phyloP scores from a whole-genome alignment of 2,888 invertebrate species.

The Andrena praecox region DNA sequence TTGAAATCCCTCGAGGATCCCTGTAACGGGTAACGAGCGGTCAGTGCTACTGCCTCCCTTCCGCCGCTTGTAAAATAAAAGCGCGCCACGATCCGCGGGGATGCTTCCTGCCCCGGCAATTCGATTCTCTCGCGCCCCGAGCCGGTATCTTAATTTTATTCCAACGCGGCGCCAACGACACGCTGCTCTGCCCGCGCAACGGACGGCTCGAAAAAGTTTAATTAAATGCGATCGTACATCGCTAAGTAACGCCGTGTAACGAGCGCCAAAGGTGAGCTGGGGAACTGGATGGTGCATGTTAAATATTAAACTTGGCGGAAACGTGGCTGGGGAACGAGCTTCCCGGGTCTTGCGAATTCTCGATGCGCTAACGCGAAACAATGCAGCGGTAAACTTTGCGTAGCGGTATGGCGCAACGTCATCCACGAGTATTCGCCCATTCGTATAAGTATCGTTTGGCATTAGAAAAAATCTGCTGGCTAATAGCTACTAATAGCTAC shows the following conservation, averaged over 20 bases:
- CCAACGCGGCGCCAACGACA: background rate
- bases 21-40: slow-evolving; percentile 58
- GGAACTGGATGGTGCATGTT: slow-evolving; percentile 14
- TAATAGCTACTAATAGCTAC: no score
- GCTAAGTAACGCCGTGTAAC: slow-evolving; percentile 17
- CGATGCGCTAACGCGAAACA: background rate
- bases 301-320: slow-evolving; percentile 10
- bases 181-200: background rate
- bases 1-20: slow-evolving; percentile 55
- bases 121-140: background rate
- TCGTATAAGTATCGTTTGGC: no score
- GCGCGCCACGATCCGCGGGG: background rate
- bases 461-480: no score
- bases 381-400: background rate
- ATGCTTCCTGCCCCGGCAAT: background rate
- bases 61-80: background rate
- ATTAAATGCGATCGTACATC: slow-evolving; percentile 30
- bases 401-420: background rate
- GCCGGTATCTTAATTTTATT: slow-evolving; percentile 22
- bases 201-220: slow-evolving; percentile 19
- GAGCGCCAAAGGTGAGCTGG: background rate
- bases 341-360: background rate
- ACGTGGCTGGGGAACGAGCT: background rate
- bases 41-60: slow-evolving; percentile 31
- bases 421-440: no score